Base-by-base conservation (phyloP, 2,797 vertebrate genomes). In the Phoxinus dragarum region DNA sequence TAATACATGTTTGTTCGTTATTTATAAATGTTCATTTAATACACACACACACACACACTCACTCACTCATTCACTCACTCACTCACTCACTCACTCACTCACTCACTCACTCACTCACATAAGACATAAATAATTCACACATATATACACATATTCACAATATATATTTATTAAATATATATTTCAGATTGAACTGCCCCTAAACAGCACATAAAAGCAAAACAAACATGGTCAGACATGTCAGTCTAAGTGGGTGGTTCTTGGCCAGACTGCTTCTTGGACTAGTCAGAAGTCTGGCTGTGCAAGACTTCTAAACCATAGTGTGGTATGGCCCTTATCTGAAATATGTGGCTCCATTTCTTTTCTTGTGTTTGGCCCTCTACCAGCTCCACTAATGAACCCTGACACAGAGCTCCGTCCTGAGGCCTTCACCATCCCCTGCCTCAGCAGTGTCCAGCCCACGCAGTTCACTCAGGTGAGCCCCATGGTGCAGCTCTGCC, bases 381-480 rank as follows among this genome's bases (percentile, higher is more conserved):
- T 14, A 83, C 80, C 84, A 86, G 75, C 80, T 83, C 47, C 75
- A 31, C 42, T 81, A 76, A 42, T 69, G 71, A 80, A 69, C 56
- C 54, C 83, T 79, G 76, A 81, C 86, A 83, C 34, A 66, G 86
- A 89, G 81, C 84, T 81, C 74, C 54, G 76, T 85, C 80, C 88
- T 81, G 76, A 84, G 86, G 84, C 88, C 81, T 78, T 76, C 79
- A 74, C 72, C 38, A 83, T 85, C 44, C 72, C 81, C 79, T 52
- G 59, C 72, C 85, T 83, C 86, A 83, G 89, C 85, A 81, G 84
- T 86, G 85, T 84, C 81, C 89, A 75, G 78, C 89, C 89, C 86
- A 89, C 89, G 84, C 85, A 88, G 81, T 76, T 86, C 88, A 89
- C 72, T 82, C 89, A 91, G 92, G 91, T 93, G 90, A 92, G 89